Evolutionary conservation across 1,140 invertebrate species (phyloP), one percentile per base, ranked within the genome.

Genomic region (Potamilus streckersoni): DNA sequence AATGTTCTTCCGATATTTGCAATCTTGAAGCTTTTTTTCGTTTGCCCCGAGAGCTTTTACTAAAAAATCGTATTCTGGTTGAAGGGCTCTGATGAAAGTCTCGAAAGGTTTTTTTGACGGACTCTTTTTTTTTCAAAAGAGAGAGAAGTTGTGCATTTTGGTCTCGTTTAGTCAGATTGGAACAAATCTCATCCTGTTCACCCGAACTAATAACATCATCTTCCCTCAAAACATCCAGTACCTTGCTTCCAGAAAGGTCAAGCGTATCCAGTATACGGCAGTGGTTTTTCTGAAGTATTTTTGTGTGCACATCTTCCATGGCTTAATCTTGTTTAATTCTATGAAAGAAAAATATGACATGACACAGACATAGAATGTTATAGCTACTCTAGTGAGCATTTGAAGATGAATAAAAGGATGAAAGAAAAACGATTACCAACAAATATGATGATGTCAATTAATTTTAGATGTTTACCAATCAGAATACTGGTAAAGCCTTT

Each of bases 181-280:
- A 27, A 11, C 61, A 31, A 14, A 74, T 74, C 17, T 66, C 58
- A 14, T 74, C 73, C 16, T 69, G 20, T 60, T 74, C 73, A n/a
- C 59, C 59, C 17, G 65, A 60, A 69, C 73, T 74, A n/a, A 74
- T 60, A 19, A 74, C 27, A 14, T 60, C 66, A 69, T 74, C 73
- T 62, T 74, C 65, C 15, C 12, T 1, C 20, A 74, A 56, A 4
- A 23, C n/a, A 55, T 74, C 73, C 14, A 74, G 58, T n/a, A 74
- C 66, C 19, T 16, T n/a, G 16, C 56, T 56, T 8, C 23, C n/a
- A 19, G 65, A 55, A 8, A 74, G 20, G 38, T 74, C 66, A 27
- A 74, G 49, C 5, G 55, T 31, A 23, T 67, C 49, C 16, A 74
- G 27, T 14, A 74, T 20, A 31, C 31, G n/a, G 15, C 17, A 14